A percentile compares a stretch with the other conserved stretches of the same genome.
Evolutionary conservation across 2,888 invertebrate genomes (phyloP).

Genomic region (Lepidocyrtinus sp.): DNA sequence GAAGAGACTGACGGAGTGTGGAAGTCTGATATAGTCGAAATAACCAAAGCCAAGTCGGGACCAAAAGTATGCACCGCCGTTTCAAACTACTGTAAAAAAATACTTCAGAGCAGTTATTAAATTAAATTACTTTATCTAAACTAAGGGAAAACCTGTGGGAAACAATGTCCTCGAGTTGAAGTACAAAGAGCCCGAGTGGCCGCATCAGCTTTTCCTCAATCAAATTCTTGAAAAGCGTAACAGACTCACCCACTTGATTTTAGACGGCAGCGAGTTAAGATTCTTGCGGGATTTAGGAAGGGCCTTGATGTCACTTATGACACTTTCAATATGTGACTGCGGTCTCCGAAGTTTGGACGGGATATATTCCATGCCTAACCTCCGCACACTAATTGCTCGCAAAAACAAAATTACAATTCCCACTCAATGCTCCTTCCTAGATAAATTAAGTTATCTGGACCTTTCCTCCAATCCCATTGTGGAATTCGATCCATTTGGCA

Average conservation of each 20-base stretch:
- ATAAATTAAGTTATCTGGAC: constrained; percentile 61
- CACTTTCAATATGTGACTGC: constrained; percentile 63
- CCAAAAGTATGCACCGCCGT: constrained; percentile 50
- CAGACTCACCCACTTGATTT: constrained; percentile 56
- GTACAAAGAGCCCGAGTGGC: constrained; percentile 65
- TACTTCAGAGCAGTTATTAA: background rate
- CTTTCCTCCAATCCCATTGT: constrained; percentile 62
- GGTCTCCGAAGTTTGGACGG: constrained; percentile 64
- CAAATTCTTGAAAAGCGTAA: constrained; percentile 54
- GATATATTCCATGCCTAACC: constrained; percentile 61
- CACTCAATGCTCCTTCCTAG: constrained; percentile 58
- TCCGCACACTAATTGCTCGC: constrained; percentile 62
- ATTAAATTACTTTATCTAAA: background rate
- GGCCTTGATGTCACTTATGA: constrained; percentile 55
- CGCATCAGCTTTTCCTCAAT: constrained; percentile 62
- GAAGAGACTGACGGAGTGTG: constrained; percentile 44
- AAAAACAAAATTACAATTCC: constrained; percentile 58
- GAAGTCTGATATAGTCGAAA: constrained; percentile 51
- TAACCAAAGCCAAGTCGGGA: constrained; percentile 44
- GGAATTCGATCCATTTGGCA: constrained; percentile 51
- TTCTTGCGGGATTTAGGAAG: constrained; percentile 65
- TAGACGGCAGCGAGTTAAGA: constrained; percentile 64
- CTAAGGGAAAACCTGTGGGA: background rate
- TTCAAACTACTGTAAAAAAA: background rate
- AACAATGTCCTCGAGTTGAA: constrained; percentile 37